Base-by-base conservation (phyloP, 2,113 vertebrate species). In the Lipophrys pholis region DNA sequence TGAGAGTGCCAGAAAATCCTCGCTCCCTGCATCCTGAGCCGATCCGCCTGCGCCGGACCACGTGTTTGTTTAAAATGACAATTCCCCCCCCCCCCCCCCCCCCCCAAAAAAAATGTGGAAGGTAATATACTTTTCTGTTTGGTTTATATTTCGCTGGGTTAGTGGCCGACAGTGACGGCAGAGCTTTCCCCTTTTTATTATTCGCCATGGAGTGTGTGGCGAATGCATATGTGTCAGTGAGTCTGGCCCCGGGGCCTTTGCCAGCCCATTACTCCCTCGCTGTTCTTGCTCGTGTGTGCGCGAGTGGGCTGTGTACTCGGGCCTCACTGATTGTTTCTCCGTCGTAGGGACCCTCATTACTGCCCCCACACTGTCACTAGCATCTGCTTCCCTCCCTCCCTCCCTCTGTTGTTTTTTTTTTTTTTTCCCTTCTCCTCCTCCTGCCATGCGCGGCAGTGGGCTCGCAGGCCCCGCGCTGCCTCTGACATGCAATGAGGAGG, bases 261-360 rank as follows among this genome's bases (percentile, higher is more conserved):
- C 84, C 88, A 91, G 82, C 82, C 80, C 73, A 89, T 92, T 92
- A 87, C 81, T 87, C 78, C 80, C 80, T 86, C 43, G 62, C 85
- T 88, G 84, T 83, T 88, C 73, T 65, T 48, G 42, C 66, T 39
- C 63, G 70, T 75, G 50, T 63, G 57, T 73, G 71, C 1, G 55
- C 1, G 41, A 77, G 80, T 81, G 82, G 68, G 74, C 63, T 78
- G 80, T 76, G 81, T 82, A 77, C 78, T 89, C 74, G 65, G 76
- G 82, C 76, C 68, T 73, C 70, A 69, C 72, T 82, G 82, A 91
- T 88, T 89, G 80, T 89, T 80, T 86, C 78, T 71, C 83, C 64
- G 3, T 88, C 42, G 14, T 69, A 74, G 78, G 78, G 78, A 81
- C 79, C 81, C 85, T 90, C 83, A 84, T 90, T 85, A 84, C 87